Conservation (phyloP, 53 echinoderm and acorn worm species). For the Astropecten irregularis region DNA sequence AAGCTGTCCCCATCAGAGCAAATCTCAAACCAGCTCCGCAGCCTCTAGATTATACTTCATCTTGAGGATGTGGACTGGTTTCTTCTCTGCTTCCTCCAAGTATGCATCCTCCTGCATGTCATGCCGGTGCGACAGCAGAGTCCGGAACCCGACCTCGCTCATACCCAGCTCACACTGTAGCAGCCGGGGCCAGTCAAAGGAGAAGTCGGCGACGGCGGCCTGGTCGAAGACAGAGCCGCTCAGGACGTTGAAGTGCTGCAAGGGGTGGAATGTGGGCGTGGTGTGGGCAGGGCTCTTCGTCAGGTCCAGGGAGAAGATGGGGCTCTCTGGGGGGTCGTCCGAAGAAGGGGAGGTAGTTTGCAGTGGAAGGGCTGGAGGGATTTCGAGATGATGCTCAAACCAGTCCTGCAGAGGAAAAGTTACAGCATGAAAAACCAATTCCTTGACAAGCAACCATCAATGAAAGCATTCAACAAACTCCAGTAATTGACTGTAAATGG, state of each 20-base stretch:
- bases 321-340: conserved; percentile 6
- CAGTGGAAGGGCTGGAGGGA: conserved; percentile 59
- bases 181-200: conserved; percentile 77
- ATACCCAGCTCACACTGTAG: conserved; percentile 90
- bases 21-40: conserved; percentile 83
- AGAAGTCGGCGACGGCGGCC: conserved; percentile 66
- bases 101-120: conserved; percentile 95
- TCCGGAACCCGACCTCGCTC: conserved; percentile 85
- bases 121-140: conserved; percentile 85
- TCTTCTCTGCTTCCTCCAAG: conserved; percentile 87
- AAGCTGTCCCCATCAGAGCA: no score
- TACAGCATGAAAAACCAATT: no score
- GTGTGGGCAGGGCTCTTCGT: conserved; percentile 11
- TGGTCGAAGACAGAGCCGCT: conserved; percentile 66
- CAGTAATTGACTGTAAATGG: no score
- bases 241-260: conserved; percentile 45
- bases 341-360: conserved; percentile 29
- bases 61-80: conserved; percentile 75
- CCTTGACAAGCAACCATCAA: no score
- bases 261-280: conserved; percentile 55
- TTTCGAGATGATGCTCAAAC: conserved; percentile 83
- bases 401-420: conserved; percentile 58
- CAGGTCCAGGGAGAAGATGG: conserved; percentile 52
- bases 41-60: conserved; percentile 82
- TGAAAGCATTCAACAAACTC: no score